Evolutionary conservation across 2,797 vertebrate genomes (phyloP).

Genomic region (Myiotriccus ornatus): DNA sequence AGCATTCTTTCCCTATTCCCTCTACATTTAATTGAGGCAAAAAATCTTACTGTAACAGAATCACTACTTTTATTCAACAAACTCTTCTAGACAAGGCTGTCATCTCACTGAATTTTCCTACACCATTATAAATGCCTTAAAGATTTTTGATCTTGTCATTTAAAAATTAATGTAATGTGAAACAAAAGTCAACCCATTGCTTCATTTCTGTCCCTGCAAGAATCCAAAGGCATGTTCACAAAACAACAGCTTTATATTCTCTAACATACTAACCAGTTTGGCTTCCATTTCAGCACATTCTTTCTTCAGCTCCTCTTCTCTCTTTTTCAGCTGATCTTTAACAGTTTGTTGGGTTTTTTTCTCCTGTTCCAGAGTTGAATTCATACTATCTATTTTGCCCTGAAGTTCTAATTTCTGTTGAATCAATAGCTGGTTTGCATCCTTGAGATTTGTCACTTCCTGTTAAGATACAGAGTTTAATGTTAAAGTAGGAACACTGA

Average conservation of each 20-base stretch:
- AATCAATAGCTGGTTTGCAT: slow-evolving; percentile 92
- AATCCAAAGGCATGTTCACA: neutral
- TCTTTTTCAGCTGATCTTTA: slow-evolving; percentile 80
- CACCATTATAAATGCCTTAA: neutral
- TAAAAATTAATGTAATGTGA: neutral
- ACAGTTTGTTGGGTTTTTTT: slow-evolving; percentile 82
- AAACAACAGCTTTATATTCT: neutral
- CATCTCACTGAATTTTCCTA: neutral
- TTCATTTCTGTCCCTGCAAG: neutral
- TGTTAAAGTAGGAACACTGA: neutral
- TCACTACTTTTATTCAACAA: neutral
- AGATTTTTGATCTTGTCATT: neutral
- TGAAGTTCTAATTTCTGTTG: slow-evolving; percentile 96
- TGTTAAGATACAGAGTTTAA: slow-evolving; percentile 59
- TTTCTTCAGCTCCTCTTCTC: slow-evolving; percentile 83
- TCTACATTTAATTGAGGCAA: neutral
- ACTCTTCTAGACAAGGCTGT: neutral
- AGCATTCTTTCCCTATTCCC: slow-evolving; percentile 1
- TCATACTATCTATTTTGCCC: slow-evolving; percentile 80
- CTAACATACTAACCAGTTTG: slow-evolving; percentile 82
- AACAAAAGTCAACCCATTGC: neutral
- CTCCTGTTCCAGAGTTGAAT: slow-evolving; percentile 82
- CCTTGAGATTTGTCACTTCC: slow-evolving; percentile 87
- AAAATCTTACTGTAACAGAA: neutral
- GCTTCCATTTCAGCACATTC: slow-evolving; percentile 81